Percentiles rank a stretch among this genome's conserved stretches.
These are phyloP conservation scores for Pangasius macronema DNA, from an alignment of 2,797 vertebrate species.

Conservation along the genomic window DNA sequence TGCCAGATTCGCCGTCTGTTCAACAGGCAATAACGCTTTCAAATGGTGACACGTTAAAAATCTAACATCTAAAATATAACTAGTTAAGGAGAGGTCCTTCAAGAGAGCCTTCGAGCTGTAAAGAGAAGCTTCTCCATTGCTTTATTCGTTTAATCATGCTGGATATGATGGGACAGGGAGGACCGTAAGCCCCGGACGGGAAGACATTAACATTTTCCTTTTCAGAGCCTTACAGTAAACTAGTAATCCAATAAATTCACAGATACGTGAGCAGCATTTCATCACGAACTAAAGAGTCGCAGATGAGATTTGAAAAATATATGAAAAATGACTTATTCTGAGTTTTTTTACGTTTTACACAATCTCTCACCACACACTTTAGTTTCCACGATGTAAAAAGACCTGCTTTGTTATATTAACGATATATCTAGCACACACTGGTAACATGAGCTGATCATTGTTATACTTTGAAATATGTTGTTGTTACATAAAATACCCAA, in stretches of 20 bases:
- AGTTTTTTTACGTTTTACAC: background rate
- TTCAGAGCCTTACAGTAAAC: background rate
- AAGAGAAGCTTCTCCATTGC: slow-evolving; percentile 71
- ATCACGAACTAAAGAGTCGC: background rate
- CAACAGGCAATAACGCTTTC: slow-evolving; percentile 77
- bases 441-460: background rate
- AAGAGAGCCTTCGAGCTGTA: slow-evolving; percentile 76
- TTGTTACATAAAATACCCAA: background rate
- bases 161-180: slow-evolving; percentile 57
- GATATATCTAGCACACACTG: background rate
- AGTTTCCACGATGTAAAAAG: background rate
- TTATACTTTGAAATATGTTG: background rate
- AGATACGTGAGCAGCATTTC: background rate
- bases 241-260: background rate
- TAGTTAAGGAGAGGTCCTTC: background rate
- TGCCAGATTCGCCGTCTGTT: slow-evolving; percentile 96
- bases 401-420: background rate
- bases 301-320: background rate
- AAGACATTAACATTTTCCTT: background rate
- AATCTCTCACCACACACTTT: background rate
- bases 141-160: background rate
- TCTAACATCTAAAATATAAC: background rate
- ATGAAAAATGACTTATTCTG: background rate
- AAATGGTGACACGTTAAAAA: slow-evolving; percentile 38
- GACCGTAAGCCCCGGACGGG: slow-evolving; percentile 59